These are phyloP conservation scores for Telenomus remus DNA, from an alignment of 1,140 invertebrate genomes.

Conservation along the genomic window DNA sequence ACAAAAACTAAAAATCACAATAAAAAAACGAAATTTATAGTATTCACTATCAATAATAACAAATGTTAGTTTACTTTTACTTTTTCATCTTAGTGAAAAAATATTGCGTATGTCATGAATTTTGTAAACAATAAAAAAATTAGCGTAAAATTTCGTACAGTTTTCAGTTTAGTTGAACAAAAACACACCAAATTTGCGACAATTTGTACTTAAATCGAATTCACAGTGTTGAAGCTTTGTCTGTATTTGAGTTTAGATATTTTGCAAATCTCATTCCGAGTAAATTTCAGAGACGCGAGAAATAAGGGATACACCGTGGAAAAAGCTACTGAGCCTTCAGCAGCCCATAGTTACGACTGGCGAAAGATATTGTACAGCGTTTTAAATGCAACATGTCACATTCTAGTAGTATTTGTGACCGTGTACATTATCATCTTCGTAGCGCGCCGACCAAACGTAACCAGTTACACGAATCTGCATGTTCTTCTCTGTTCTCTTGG, in stretches of 20 bases:
- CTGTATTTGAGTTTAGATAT: slow-evolving; percentile 11
- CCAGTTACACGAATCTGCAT: slow-evolving; percentile 51
- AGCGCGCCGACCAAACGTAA: slow-evolving; percentile 9
- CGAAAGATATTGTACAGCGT: slow-evolving; percentile 31
- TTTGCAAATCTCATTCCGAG: slow-evolving; percentile 32
- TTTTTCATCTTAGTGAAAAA: no score
- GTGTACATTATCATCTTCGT: slow-evolving; percentile 54
- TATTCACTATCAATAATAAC: no score
- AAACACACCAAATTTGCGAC: slow-evolving; percentile 3
- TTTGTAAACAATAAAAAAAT: no score
- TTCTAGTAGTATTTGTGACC: slow-evolving; percentile 60
- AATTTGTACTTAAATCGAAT: slow-evolving; percentile 19
- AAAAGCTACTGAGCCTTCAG: slow-evolving; percentile 8
- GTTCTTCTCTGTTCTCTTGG: slow-evolving; percentile 62
- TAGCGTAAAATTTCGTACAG: no score
- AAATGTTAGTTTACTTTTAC: no score
- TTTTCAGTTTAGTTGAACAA: no score
- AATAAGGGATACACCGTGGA: slow-evolving; percentile 32
- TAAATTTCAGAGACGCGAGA: slow-evolving; percentile 39
- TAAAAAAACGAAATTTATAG: no score
- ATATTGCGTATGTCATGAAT: no score
- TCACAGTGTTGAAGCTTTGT: neutral
- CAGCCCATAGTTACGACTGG: slow-evolving; percentile 24
- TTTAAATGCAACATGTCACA: slow-evolving; percentile 61
- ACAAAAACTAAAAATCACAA: no score